Base-by-base conservation (phyloP, 2,888 invertebrate genomes). In the Glyphotaelius pellucidus region DNA sequence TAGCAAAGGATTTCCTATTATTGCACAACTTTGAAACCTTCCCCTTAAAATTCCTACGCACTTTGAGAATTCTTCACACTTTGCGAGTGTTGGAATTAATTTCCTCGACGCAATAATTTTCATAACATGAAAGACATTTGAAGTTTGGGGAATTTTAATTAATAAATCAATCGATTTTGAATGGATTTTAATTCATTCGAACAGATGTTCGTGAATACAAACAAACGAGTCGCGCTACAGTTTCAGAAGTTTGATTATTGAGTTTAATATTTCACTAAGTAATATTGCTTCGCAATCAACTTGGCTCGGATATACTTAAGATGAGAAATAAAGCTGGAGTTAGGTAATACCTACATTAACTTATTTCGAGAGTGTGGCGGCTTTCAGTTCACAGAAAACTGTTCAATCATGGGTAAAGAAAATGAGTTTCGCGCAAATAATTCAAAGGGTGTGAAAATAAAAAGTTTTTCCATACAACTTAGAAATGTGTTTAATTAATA, bases 141-240 rank as follows among this genome's bases (percentile, higher is more conserved):
- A 90, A 89, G 83, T 84, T 84, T 31, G 14, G 81, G 83, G 35
- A 52, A 91, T 80, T 91, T 91, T 85, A 89, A 91, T 91, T 89
- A 90, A 90, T 83, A 85, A 91, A 91, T 80, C 83, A 90, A 90
- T 91, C 89, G 89, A 85, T 83, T 80, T 67, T 42, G 79, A 81
- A 32, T 88, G 91, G 47, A 19, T 80, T 35, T 89, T 80, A 91
- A 91, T 91, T 85, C 89, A 32, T 79, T 90, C 35, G 31, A 91
- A 89, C 91, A 90, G 84, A 85, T 91, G 91, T 85, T 91, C 85
- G 85, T 80, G 85, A 91, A 91, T 25, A 67, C n/a, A 88, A 88
- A 79, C 88, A 79, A 79, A 25, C 7, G n/a, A 35, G 38, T 42
- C 3, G 85, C 38, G 85, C 9, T 11, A 85, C 85, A 85, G n/a